A percentile compares a stretch with the other conserved stretches of the same genome.
Conservation (phyloP, 2,797 vertebrate species). For the Pangasius mekongensis region DNA sequence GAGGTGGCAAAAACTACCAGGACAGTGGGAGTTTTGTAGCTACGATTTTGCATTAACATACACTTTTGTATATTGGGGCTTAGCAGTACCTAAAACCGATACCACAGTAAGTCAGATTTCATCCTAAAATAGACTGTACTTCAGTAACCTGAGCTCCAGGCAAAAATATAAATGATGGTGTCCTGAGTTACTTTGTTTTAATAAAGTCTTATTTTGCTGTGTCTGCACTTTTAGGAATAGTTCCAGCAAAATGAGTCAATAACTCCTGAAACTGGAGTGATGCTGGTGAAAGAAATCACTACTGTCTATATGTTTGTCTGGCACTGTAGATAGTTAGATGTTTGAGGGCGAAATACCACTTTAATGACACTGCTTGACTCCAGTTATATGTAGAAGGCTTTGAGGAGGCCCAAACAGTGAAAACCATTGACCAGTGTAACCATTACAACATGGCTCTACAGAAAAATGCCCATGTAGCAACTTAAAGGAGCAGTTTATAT, state of each 20-base stretch:
- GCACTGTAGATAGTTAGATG: neutral
- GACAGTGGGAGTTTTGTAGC: neutral
- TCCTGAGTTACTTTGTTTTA: neutral
- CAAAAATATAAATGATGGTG: neutral
- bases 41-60: neutral
- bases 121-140: neutral
- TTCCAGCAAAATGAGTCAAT: neutral
- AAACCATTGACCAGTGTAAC: neutral
- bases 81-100: neutral
- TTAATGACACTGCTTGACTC: neutral
- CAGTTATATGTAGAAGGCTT: neutral
- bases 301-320: no score
- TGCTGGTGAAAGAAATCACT: neutral
- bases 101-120: neutral
- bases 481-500: neutral
- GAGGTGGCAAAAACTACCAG: neutral
- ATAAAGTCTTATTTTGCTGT: no score
- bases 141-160: neutral
- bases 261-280: neutral
- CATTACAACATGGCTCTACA: neutral
- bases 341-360: neutral
- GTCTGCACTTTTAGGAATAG: neutral
- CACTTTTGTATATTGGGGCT: no score
- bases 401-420: neutral
- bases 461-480: neutral